Conservation (phyloP, 2,113 vertebrate genomes). For the Mesoclemmys tuberculata region DNA sequence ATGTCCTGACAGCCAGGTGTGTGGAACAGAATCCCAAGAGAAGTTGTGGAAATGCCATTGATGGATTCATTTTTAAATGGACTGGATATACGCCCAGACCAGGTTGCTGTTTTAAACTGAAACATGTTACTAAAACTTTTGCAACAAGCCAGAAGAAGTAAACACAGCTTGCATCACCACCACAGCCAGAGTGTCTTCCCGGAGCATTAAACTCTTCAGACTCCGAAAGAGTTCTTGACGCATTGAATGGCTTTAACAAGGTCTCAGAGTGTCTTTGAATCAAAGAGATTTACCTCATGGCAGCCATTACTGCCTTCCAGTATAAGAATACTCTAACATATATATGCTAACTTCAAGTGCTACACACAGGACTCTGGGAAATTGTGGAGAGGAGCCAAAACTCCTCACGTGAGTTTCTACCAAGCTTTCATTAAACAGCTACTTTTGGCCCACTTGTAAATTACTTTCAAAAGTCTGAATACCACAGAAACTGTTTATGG, state of each 20-base stretch:
- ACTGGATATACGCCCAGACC: accelerated
- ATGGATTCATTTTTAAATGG: not conserved
- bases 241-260: accelerated
- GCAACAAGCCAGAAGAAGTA: not conserved
- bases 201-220: not conserved
- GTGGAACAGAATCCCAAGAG: not conserved
- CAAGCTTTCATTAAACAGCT: not conserved
- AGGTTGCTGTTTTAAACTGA: not conserved
- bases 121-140: not conserved
- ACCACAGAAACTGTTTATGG: not conserved
- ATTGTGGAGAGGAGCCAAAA: not conserved
- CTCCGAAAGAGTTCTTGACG: not conserved
- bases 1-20: not conserved
- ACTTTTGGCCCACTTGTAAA: not conserved
- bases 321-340: not conserved
- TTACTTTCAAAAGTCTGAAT: not conserved
- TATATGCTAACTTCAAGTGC: not conserved
- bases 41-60: not conserved
- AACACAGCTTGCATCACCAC: not conserved
- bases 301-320: not conserved
- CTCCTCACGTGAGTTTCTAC: not conserved
- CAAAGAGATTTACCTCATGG: accelerated
- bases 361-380: not conserved
- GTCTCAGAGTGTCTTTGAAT: not conserved
- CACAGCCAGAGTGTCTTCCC: not conserved